phyloP scores from a whole-genome alignment of 2,113 vertebrate genomes.

The Pluvialis apricaria region DNA sequence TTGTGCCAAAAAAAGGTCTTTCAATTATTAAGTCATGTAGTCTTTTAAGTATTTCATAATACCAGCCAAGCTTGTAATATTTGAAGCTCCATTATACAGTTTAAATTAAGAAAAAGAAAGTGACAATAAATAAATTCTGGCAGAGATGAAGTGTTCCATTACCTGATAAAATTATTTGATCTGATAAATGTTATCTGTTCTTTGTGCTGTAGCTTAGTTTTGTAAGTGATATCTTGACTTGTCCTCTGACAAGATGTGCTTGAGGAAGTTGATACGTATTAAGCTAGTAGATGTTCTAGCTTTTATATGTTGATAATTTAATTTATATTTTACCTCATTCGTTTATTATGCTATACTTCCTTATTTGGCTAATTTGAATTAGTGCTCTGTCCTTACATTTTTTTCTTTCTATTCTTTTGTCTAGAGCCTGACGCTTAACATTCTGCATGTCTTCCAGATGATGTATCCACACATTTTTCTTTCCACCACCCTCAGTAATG shows the following conservation, averaged over 20 bases:
- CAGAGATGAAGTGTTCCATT: background rate
- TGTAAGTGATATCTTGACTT: background rate
- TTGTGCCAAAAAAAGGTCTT: background rate
- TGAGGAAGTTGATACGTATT: background rate
- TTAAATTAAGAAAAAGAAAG: background rate
- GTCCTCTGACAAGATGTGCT: background rate
- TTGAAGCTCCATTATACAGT: background rate
- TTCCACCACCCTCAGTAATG: background rate
- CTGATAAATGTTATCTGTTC: background rate
- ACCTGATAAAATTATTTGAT: background rate
- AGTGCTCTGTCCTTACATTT: background rate
- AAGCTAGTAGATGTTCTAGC: background rate
- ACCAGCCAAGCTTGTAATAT: background rate
- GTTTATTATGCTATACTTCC: background rate
- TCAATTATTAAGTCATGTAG: background rate
- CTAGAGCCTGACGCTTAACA: background rate
- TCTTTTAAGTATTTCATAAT: background rate
- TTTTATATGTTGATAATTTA: background rate
- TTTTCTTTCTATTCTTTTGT: conserved; percentile 44
- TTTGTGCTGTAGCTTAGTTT: background rate
- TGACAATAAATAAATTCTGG: background rate
- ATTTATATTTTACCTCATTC: background rate
- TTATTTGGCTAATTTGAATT: conserved; percentile 47
- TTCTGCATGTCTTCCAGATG: conserved; percentile 26
- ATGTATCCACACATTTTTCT: conserved; percentile 16